These are phyloP conservation scores for Aradophagus sp. DNA, from an alignment of 1,140 invertebrate species.

Conservation along the genomic window DNA sequence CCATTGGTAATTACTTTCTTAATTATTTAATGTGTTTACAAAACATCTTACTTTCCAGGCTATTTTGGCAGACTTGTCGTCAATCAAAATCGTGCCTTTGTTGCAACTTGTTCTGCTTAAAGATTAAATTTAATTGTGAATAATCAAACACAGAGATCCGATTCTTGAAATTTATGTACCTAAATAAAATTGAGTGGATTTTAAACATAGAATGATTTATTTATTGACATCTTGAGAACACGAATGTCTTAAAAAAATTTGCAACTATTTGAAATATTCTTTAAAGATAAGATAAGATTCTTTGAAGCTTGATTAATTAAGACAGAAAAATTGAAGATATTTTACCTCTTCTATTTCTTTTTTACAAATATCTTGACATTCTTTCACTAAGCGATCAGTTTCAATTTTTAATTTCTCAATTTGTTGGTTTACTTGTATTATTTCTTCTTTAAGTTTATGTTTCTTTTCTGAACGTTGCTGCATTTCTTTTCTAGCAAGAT, in stretches of 20 bases:
- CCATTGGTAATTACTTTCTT: constrained; percentile 66
- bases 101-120: constrained; percentile 82
- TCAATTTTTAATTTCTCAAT: constrained; percentile 10
- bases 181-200: too few species aligned
- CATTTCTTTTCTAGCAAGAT: constrained; percentile 5
- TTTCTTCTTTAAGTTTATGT: constrained; percentile 8
- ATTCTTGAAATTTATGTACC: constrained; percentile 4
- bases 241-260: too few species aligned
- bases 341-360: constrained; percentile 30
- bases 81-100: constrained; percentile 89
- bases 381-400: constrained; percentile 31
- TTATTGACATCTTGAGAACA: too few species aligned
- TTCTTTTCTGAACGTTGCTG: constrained; percentile 7
- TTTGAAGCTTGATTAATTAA: too few species aligned
- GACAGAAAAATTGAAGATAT: too few species aligned
- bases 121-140: too few species aligned
- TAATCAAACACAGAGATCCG: too few species aligned
- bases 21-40: too few species aligned
- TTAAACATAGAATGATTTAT: too few species aligned
- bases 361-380: constrained; percentile 40
- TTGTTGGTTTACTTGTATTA: background rate
- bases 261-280: too few species aligned
- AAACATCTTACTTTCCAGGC: constrained; percentile 79
- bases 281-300: too few species aligned
- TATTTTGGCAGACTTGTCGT: constrained; percentile 91